Evolutionary conservation across 1,140 invertebrate genomes (phyloP), one percentile per base, ranked within the genome.

Genomic region (Sarcophaga bullata): DNA sequence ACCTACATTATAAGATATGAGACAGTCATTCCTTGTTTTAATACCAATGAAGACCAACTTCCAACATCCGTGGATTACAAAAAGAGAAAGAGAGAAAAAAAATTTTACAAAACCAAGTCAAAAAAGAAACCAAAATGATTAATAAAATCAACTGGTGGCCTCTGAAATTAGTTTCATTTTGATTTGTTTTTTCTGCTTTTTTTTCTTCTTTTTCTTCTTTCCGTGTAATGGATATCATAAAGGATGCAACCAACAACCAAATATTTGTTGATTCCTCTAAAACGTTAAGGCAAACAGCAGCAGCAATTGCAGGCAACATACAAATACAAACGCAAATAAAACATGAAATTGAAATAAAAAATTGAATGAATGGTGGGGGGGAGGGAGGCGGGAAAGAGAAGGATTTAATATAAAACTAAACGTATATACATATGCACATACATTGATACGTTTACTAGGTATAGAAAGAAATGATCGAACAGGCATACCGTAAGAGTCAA

Each of bases 71-170:
- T 19, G 17, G 17, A 7, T 19, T 19, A 17, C 19, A 68, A 9
- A 68, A 15, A 68, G 47, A 75, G 0, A 17, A 49, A 8, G 47
- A 75, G 10, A 75, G 4, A 47, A 47, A 9, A 48, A 47, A 75
- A 9, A 48, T 19, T 8, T 0, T 15, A 47, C 37, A 17, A 17
- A 73, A n/a, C 10, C 73, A 1, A 48, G 11, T 47, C 73, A n/a
- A 58, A 58, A 11, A 49, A n/a, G n/a, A n/a, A 48, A 48, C 10
- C 73, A 11, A 75, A 75, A 75, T 75, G 73, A 75, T 75, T 75
- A 75, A 75, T 75, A 75, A 75, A 75, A 75, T 75, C 73, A 75
- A 17, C 73, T 37, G 73, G 73, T 75, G 73, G 73, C 48, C 73
- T 48, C 37, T 75, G 73, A 75, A 75, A 75, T 75, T 75, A 49